Evolutionary conservation across 2,113 vertebrate genomes (phyloP), one percentile per base, ranked within the genome.

Genomic region (Sturnus vulgaris): DNA sequence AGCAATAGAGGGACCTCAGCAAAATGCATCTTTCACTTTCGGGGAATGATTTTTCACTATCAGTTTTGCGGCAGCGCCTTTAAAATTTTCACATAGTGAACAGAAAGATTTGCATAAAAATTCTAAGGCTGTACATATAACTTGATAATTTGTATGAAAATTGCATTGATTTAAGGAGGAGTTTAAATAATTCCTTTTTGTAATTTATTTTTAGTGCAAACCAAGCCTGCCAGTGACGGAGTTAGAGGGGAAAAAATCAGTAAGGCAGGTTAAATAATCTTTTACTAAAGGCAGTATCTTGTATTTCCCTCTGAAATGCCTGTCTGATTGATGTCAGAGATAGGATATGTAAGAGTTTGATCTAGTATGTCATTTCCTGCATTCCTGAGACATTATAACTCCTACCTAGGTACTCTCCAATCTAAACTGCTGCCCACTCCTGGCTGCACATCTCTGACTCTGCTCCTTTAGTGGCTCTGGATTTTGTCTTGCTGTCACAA

Each of bases 21-120:
- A 79, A 59, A 82, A 53, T 21, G 13, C 31, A 24, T 49, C 47
- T 73, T 82, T 66, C 64, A 30, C 14, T 73, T 73, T 46, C 23
- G 46, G 47, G 30, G 33, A 85, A 55, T 69, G 35, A 4, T 35
- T 85, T 81, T 69, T 49, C 49, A 25, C 42, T 49, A 35, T 59
- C 9, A 64, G 21, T 16, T 78, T 60, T 49, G 9, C 1, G 13
- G 17, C 0, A 1, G 46, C 0, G 1, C 7, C 37, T 88, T 47
- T 76, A 49, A 92, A 83, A 42, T 49, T 52, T 31, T 91, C 42
- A 27, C 21, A 10, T 15, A 37, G 44, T 2, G 15, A 81, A 42
- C n/a, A 61, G n/a, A n/a, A 76, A 61, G 33, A 56, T 95, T 81
- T 83, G 15, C 44, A 47, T 66, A 72, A 27, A 11, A 69, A 50